These are phyloP conservation scores for Holothuria leucospilota DNA, from an alignment of 53 echinoderm and acorn worm genomes.

Conservation along the genomic window DNA sequence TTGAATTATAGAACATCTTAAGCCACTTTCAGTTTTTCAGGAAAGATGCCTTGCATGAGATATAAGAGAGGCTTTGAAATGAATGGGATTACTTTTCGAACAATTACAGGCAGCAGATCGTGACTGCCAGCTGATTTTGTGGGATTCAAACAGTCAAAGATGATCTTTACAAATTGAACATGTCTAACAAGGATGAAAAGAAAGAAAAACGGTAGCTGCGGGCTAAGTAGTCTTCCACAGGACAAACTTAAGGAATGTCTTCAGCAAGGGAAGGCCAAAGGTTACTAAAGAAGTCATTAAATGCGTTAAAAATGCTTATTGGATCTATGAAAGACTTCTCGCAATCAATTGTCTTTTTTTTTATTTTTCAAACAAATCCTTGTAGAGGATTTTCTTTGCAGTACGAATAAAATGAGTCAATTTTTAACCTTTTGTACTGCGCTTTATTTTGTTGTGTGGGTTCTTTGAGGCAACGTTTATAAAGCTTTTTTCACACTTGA, in stretches of 20 bases:
- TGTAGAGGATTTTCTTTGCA: not conserved
- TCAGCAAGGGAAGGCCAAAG: not conserved
- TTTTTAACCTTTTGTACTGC: not conserved
- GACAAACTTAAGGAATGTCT: not conserved
- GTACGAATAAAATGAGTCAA: conserved; percentile 6
- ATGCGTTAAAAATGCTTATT: not conserved
- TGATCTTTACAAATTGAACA: not conserved
- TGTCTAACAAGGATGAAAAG: not conserved
- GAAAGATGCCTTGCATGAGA: not conserved
- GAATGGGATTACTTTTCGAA: not conserved
- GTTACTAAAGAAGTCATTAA: not conserved
- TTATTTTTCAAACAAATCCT: not conserved
- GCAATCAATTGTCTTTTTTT: not conserved
- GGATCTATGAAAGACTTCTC: not conserved
- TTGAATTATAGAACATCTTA: conserved; percentile 1
- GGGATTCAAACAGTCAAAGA: not conserved
- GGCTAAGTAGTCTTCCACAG: not conserved
- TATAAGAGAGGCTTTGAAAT: not conserved
- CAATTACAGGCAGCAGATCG: not conserved
- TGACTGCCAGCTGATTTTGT: not conserved
- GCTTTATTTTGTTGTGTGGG: not conserved
- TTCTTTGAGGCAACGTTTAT: not conserved
- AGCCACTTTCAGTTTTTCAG: not conserved
- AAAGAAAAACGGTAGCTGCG: not conserved
- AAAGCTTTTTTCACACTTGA: not conserved